phyloP scores from a whole-genome alignment of 2,113 vertebrate species.

The Dermatemys mawii region DNA sequence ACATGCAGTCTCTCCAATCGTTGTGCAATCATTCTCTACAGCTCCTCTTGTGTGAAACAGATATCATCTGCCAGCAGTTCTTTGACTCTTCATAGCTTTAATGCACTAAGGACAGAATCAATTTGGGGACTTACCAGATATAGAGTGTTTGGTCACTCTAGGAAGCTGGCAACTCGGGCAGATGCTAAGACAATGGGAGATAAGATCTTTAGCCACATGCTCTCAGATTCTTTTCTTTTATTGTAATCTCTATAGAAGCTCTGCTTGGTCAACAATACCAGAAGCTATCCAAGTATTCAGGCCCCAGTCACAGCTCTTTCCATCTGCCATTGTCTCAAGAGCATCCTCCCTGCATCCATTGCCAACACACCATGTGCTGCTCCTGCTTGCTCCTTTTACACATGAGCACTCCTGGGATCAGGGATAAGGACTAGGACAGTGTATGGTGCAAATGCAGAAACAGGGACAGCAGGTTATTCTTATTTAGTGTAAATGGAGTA shows the following conservation, averaged over 20 bases:
- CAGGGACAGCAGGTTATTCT: neutral
- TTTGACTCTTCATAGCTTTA: neutral
- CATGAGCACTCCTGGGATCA: neutral
- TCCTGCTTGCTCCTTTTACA: neutral
- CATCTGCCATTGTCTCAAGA: neutral
- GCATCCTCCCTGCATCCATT: fast-evolving
- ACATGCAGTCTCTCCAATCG: neutral
- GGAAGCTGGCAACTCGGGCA: neutral
- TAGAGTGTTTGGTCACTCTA: neutral
- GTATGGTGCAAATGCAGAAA: neutral
- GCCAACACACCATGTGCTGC: fast-evolving
- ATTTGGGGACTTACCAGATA: neutral
- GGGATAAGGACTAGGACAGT: neutral
- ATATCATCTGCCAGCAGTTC: neutral
- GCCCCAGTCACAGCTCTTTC: fast-evolving
- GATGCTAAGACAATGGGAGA: neutral
- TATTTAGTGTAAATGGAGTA: neutral
- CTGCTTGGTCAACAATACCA: neutral
- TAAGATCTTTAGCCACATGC: neutral
- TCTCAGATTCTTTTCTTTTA: neutral
- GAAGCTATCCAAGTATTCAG: neutral
- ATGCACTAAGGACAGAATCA: neutral
- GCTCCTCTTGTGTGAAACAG: neutral
- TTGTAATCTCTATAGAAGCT: neutral
- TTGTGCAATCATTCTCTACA: neutral